These are phyloP conservation scores for Epinephelus malabaricus DNA, from an alignment of 2,797 vertebrate species.

Conservation along the genomic window DNA sequence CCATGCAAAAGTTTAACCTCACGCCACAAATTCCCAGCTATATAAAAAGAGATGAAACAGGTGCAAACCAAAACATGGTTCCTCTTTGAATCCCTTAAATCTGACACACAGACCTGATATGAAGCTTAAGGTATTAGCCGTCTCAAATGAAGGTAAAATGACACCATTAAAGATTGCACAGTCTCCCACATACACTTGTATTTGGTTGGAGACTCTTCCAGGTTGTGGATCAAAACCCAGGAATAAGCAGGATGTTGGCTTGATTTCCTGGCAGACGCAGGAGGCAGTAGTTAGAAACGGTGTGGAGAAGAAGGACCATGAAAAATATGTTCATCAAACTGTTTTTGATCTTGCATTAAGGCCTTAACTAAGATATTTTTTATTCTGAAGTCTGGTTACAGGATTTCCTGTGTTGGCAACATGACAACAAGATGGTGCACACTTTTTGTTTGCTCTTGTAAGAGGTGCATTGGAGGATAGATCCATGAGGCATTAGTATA, in stretches of 20 bases:
- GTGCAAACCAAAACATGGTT: slow-evolving; percentile 15
- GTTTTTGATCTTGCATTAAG: slow-evolving; percentile 43
- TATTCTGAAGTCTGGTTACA: slow-evolving; percentile 7
- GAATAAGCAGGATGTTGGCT: slow-evolving; percentile 54
- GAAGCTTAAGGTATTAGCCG: slow-evolving; percentile 41
- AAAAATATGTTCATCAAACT: slow-evolving; percentile 39
- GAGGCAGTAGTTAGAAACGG: slow-evolving; percentile 23
- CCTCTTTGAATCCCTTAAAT: slow-evolving; percentile 6
- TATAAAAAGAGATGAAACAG: neutral
- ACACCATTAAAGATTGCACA: slow-evolving; percentile 33
- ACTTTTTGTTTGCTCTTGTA: slow-evolving; percentile 29
- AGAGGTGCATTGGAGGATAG: neutral
- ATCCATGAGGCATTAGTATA: neutral
- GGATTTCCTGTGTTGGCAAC: slow-evolving; percentile 33
- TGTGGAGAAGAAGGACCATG: slow-evolving; percentile 29
- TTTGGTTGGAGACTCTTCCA: slow-evolving; percentile 37
- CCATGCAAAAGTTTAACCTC: neutral
- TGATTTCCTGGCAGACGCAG: slow-evolving; percentile 46
- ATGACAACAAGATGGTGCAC: slow-evolving; percentile 11
- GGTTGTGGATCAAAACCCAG: slow-evolving; percentile 47
- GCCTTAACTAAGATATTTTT: slow-evolving; percentile 25
- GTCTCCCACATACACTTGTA: slow-evolving; percentile 33
- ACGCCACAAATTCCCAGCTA: neutral
- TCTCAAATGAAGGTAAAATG: slow-evolving; percentile 54
- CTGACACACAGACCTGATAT: slow-evolving; percentile 15